Conservation (phyloP, 1,140 invertebrate species). For the Drosophila sproati region DNA sequence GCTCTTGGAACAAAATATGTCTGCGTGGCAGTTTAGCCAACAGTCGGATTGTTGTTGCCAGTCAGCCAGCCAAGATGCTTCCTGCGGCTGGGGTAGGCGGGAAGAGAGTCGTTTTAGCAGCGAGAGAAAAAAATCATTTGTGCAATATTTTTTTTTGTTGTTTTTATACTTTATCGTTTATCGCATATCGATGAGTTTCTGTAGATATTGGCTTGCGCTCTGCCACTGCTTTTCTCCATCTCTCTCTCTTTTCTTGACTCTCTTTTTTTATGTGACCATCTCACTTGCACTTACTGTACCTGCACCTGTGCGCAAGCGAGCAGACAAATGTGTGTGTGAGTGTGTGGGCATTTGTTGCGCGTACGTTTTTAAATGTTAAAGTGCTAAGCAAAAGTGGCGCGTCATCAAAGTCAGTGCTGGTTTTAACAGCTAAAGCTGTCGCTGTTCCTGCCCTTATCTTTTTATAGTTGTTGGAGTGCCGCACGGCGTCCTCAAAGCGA, state of each 20-base stretch:
- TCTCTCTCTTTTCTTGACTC: conserved; percentile 1
- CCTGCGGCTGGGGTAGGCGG: conserved; percentile 30
- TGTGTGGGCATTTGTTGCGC: conserved; percentile 43
- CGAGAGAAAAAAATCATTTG: conserved; percentile 44
- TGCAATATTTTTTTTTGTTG: conserved; percentile 34
- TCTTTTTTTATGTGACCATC: conserved; percentile 34
- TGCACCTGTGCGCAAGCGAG: conserved; percentile 48
- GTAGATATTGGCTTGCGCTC: conserved; percentile 20
- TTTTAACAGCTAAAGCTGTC: neutral
- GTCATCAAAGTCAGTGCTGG: conserved; percentile 38
- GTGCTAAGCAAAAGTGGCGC: conserved; percentile 40
- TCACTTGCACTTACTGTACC: conserved; percentile 9
- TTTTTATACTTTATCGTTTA: conserved; percentile 39
- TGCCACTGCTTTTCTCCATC: neutral
- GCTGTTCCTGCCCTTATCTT: conserved; percentile 22
- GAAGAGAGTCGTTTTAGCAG: conserved; percentile 33
- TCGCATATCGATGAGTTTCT: conserved; percentile 45
- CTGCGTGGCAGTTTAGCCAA: conserved; percentile 66
- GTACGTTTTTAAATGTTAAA: conserved; percentile 50
- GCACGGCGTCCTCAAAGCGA: conserved; percentile 20
- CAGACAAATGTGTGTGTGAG: conserved; percentile 20
- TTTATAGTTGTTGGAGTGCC: neutral
- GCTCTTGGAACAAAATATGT: conserved; percentile 58
- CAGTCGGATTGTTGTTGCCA: conserved; percentile 37
- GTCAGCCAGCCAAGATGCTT: conserved; percentile 16